Base-by-base conservation (phyloP, 2,888 invertebrate species). In the Cybosia mesomella region DNA sequence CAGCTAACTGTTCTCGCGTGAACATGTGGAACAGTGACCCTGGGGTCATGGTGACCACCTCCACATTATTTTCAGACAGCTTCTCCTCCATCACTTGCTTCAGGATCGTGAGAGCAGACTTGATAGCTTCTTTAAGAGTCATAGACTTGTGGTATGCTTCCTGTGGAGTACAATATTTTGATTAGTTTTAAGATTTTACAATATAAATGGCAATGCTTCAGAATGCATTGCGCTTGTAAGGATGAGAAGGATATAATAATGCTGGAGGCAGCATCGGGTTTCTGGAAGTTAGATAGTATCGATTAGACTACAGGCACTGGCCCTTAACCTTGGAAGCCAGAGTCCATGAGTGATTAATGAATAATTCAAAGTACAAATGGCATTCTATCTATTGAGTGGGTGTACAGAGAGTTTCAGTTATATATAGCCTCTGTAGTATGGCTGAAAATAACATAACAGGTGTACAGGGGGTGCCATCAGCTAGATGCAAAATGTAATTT, bases 1-100 rank as follows among this genome's bases (percentile, higher is more conserved):
- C 97, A 84, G 99, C 98, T 0, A 99, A 97, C 89, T 99, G 98
- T 73, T 98, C 98, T 91, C 98, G 97, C 3, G 97, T 95, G 87
- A 97, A 98, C 98, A 99, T 98, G 83, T 98, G 97, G 94, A 98
- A 99, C 83, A 97, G 95, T 49, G 96, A 95, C 28, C 96, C 96
- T 0, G 97, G 97, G 0, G 98, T 99, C 96, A 99, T 98, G 49
- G 98, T 98, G 91, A 98, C 98, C 77, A 99, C 98, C 95, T 99
- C 99, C 66, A 99, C 99, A 92, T 99, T 99, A 67, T 97, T 98
- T 72, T 98, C 98, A 72, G 98, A 99, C 2, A 99, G 94, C 91
- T 99, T 99, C 91, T 99, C 99, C 89, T 99, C 99, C 99, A 99
- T 99, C 0, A 99, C 99, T 94, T 99, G 99, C 91, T 99, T 99